Conservation (phyloP, 2,797 vertebrate species). For the Pampus argenteus region DNA sequence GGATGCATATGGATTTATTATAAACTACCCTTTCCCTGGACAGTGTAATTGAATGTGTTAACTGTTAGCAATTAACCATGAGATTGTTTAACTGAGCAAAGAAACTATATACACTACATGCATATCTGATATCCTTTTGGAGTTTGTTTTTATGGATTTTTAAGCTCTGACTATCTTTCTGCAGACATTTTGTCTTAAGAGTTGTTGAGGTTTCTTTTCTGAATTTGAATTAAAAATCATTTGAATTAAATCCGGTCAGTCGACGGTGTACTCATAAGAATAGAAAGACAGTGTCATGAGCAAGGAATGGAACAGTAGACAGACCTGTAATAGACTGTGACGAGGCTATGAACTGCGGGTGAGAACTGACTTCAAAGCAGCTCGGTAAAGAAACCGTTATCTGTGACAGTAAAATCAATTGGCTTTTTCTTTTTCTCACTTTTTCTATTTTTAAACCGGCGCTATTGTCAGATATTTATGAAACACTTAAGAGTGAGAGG, state of each 20-base stretch:
- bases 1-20: too few relatives aligned
- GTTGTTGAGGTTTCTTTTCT: too few relatives aligned
- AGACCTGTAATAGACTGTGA: constrained; percentile 67
- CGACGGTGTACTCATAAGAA: constrained; percentile 49
- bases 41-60: too few relatives aligned
- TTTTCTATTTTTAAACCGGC: constrained; percentile 80
- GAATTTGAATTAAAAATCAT: too few relatives aligned
- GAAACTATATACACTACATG: background rate
- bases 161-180: background rate
- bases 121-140: background rate
- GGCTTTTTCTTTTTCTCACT: constrained; percentile 36
- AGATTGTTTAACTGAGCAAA: too few relatives aligned
- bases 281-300: constrained; percentile 47
- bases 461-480: constrained; percentile 59
- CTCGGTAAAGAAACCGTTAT: constrained; percentile 50
- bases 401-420: constrained; percentile 72
- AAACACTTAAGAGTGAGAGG: constrained; percentile 56
- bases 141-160: background rate
- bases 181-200: background rate
- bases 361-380: constrained; percentile 67
- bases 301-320: constrained; percentile 32
- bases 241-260: constrained; percentile 54
- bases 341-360: constrained; percentile 68
- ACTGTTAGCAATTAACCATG: background rate
- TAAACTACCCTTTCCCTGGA: background rate